Percentiles rank a stretch among this genome's conserved stretches.
Conservation (phyloP, 2,797 vertebrate genomes). For the Macropus fuliginosus region DNA sequence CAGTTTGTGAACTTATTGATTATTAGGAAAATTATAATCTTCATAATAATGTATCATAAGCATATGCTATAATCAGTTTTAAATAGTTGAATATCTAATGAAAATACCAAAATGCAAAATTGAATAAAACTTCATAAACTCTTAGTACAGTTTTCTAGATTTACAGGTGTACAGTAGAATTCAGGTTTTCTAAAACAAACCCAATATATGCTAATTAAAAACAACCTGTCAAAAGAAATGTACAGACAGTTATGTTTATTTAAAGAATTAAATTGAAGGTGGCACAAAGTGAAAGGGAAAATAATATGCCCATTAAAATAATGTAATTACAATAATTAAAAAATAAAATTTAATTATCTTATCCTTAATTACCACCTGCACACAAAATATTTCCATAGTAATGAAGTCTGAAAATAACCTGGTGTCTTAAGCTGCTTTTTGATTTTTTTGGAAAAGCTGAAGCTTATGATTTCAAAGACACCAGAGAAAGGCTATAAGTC, state of each 20-base stretch:
- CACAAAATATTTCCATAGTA: background rate
- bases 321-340: background rate
- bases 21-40: background rate
- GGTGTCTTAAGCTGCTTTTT: background rate
- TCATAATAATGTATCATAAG: background rate
- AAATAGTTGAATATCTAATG: background rate
- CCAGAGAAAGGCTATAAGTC: background rate
- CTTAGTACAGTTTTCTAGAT: background rate
- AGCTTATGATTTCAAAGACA: background rate
- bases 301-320: background rate
- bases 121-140: constrained; percentile 4
- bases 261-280: background rate
- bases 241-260: constrained; percentile 22
- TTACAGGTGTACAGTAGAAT: background rate
- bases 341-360: background rate
- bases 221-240: background rate
- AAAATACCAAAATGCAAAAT: background rate
- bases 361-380: background rate
- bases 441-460: background rate
- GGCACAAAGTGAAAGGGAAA: constrained; percentile 6
- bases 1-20: background rate
- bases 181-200: background rate
- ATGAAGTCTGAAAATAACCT: background rate
- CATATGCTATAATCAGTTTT: background rate
- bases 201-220: background rate